Evolutionary conservation across 2,888 invertebrate species (phyloP).

Genomic region (Leptinotarsa haldemani): DNA sequence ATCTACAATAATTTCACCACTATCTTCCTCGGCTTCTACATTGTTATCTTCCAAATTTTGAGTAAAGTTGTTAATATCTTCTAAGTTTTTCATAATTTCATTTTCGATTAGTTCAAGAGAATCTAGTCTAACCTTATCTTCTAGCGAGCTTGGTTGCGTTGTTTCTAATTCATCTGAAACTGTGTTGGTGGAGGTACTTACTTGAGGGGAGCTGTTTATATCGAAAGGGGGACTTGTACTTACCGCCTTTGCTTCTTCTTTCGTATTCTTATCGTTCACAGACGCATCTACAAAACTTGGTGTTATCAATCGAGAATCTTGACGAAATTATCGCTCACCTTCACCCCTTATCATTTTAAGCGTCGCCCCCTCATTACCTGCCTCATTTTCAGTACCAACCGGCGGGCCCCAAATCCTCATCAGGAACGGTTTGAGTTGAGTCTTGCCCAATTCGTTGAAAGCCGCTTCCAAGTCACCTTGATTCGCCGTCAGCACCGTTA

Average conservation of each 20-base stretch:
- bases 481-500: slow-evolving; percentile 77
- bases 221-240: slow-evolving; percentile 52
- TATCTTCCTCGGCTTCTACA: slow-evolving; percentile 13
- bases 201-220: slow-evolving; percentile 47
- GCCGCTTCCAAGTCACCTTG: slow-evolving; percentile 80
- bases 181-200: slow-evolving; percentile 41
- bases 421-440: slow-evolving; percentile 81
- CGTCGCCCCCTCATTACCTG: slow-evolving; percentile 65
- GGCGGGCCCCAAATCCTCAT: slow-evolving; percentile 85
- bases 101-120: slow-evolving; percentile 51
- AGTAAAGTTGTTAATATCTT: slow-evolving; percentile 54
- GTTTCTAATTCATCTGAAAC: slow-evolving; percentile 21
- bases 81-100: slow-evolving; percentile 55
- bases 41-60: slow-evolving; percentile 42
- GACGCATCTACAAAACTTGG: slow-evolving; percentile 34
- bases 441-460: slow-evolving; percentile 77
- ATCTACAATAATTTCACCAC: slow-evolving; percentile 29
- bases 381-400: slow-evolving; percentile 77
- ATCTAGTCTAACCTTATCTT: slow-evolving; percentile 38
- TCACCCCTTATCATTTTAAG: slow-evolving; percentile 59
- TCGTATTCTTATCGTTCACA: slow-evolving; percentile 34
- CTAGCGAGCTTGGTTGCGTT: slow-evolving; percentile 26
- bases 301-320: slow-evolving; percentile 8
- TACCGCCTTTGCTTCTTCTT: slow-evolving; percentile 62
- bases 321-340: slow-evolving; percentile 56